Percentiles rank a stretch among this genome's conserved stretches.
These are phyloP conservation scores for Macrosteles quadrilineatus DNA, from an alignment of 1,140 invertebrate species.

Conservation along the genomic window DNA sequence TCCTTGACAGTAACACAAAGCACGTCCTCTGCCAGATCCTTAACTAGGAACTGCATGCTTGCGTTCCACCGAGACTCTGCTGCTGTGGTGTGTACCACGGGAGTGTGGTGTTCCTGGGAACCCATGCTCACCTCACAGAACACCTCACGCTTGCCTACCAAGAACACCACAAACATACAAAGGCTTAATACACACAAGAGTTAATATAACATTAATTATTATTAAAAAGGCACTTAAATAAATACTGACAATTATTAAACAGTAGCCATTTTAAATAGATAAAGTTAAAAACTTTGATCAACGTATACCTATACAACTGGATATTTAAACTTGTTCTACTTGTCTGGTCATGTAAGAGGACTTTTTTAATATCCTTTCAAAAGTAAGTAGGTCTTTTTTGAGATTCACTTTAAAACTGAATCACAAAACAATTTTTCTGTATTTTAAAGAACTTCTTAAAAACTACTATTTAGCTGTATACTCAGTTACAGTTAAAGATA, in stretches of 20 bases:
- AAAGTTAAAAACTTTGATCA: no score
- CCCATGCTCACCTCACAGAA: conserved; percentile 82
- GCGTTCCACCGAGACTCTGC: conserved; percentile 74
- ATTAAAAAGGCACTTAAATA: neutral
- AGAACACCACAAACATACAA: neutral
- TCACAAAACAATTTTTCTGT: no score
- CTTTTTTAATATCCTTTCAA: no score
- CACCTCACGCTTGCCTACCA: conserved; percentile 55
- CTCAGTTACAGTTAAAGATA: no score
- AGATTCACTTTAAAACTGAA: no score
- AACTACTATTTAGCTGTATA: no score
- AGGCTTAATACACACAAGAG: neutral
- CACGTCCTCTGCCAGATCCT: conserved; percentile 71
- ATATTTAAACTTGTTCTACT: no score
- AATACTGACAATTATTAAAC: neutral
- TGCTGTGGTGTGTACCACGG: conserved; percentile 54
- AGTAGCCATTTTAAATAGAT: no score
- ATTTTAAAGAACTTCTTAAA: no score
- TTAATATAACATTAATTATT: neutral
- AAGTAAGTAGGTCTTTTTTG: no score
- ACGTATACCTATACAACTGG: no score
- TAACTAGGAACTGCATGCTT: conserved; percentile 82
- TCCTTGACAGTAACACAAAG: conserved; percentile 78
- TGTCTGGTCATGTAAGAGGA: no score
- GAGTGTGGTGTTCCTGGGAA: conserved; percentile 71